Conservation (phyloP, 2,113 vertebrate species). For the Epinephelus cyanopodus region DNA sequence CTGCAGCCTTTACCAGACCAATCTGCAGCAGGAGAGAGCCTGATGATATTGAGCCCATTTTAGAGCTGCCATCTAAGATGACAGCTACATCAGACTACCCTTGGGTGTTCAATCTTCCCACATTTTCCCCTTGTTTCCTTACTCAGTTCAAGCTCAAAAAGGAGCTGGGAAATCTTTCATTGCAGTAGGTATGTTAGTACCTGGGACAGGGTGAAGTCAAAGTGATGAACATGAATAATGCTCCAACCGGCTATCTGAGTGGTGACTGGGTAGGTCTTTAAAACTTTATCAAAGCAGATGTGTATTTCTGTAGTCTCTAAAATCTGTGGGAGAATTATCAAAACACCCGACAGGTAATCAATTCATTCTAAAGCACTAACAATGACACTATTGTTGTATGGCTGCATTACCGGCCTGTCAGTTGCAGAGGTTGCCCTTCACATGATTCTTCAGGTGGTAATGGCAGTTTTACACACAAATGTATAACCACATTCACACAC, state of each 20-base stretch:
- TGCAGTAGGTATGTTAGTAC: not conserved
- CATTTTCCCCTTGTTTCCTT: not conserved
- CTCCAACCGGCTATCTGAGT: not conserved
- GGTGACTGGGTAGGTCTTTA: not conserved
- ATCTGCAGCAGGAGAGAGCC: slow-evolving; percentile 29
- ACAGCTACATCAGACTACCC: not conserved
- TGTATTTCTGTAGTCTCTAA: not conserved
- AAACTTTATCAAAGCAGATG: not conserved
- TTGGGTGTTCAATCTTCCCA: not conserved
- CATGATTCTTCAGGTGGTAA: slow-evolving; percentile 13
- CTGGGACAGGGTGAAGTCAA: not conserved
- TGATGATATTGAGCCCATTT: slow-evolving; percentile 17
- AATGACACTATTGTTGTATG: not conserved
- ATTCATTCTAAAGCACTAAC: not conserved
- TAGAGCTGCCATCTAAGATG: slow-evolving; percentile 20
- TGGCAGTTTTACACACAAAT: slow-evolving; percentile 12
- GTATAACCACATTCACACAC: not conserved
- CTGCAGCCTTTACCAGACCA: slow-evolving; percentile 28
- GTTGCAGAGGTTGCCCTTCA: not conserved
- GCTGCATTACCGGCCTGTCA: not conserved
- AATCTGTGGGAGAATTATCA: not conserved
- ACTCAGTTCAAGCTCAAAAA: not conserved
- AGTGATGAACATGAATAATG: not conserved
- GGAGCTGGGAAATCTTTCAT: not conserved
- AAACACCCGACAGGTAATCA: not conserved